These are phyloP conservation scores for Scophthalmus maximus DNA, from an alignment of 2,113 vertebrate genomes.

Conservation along the genomic window DNA sequence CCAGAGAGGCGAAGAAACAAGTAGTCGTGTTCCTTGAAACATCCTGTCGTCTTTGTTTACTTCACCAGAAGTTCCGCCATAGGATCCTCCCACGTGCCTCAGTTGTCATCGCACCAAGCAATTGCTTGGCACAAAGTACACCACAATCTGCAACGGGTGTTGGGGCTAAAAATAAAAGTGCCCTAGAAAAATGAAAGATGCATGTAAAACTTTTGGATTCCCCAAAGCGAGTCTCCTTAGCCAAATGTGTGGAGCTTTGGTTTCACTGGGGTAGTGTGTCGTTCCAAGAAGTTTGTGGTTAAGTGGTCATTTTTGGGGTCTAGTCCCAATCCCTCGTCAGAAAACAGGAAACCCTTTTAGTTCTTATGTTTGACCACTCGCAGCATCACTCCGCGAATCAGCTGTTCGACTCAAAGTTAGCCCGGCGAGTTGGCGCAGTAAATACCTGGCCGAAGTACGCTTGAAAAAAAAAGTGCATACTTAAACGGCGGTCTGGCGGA, in stretches of 20 bases:
- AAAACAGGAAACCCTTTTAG: conserved; percentile 49
- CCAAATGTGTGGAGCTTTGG: not conserved
- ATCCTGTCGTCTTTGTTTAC: not conserved
- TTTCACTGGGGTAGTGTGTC: not conserved
- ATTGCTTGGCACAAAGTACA: no score
- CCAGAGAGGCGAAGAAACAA: not conserved
- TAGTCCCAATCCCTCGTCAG: conserved; percentile 25
- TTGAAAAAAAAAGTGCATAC: no score
- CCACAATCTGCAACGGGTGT: not conserved
- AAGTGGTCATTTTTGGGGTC: conserved; percentile 19
- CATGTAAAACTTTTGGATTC: conserved; percentile 6
- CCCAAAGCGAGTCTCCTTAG: not conserved
- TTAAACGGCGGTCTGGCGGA: no score
- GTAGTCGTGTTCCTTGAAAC: not conserved
- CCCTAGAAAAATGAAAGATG: no score
- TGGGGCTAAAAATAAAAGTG: not conserved
- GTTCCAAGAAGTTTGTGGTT: conserved; percentile 20
- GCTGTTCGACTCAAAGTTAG: no score
- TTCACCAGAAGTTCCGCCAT: not conserved
- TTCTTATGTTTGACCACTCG: no score
- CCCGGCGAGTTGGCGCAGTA: no score
- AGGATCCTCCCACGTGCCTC: no score
- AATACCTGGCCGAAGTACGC: no score
- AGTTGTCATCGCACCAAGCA: not conserved
- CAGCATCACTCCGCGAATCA: not conserved